Conservation (phyloP, 2,888 invertebrate species). For the Clivina fossor region DNA sequence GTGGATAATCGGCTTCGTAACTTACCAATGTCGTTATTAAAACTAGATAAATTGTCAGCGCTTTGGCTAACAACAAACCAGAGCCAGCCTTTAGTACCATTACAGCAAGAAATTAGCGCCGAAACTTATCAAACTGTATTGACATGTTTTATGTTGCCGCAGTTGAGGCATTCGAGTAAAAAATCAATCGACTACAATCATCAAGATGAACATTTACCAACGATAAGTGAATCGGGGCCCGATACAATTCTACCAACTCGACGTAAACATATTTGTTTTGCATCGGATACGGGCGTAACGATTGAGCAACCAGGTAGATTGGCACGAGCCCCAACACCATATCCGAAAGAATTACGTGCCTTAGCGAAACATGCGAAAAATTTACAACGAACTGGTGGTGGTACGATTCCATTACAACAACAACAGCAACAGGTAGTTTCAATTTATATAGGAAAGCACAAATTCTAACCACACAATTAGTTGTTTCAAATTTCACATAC, state of each 20-base stretch:
- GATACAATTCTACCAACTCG: slow-evolving; percentile 35
- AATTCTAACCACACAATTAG: no score
- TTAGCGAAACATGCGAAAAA: slow-evolving; percentile 65
- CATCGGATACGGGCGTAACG: slow-evolving; percentile 63
- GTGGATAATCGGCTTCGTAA: slow-evolving; percentile 81
- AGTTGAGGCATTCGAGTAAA: no score
- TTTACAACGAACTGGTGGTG: slow-evolving; percentile 41
- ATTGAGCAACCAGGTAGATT: slow-evolving; percentile 70
- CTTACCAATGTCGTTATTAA: slow-evolving; percentile 86
- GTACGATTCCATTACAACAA: no score
- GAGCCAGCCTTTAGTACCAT: slow-evolving; percentile 87
- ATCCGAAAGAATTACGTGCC: slow-evolving; percentile 87
- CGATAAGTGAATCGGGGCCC: slow-evolving; percentile 20
- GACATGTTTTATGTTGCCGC: slow-evolving; percentile 91
- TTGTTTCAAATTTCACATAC: no score
- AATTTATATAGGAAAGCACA: no score
- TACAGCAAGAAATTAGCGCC: slow-evolving; percentile 84
- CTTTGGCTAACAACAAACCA: slow-evolving; percentile 94
- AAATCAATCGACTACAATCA: no score
- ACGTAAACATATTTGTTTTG: slow-evolving; percentile 67
- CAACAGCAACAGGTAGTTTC: no score
- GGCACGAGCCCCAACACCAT: slow-evolving; percentile 87
- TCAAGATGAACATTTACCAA: no score
- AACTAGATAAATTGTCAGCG: slow-evolving; percentile 78
- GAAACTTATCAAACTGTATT: slow-evolving; percentile 78